A percentile compares a stretch with the other conserved stretches of the same genome.
These are phyloP conservation scores for Ctena decussata DNA, from an alignment of 2,888 invertebrate species.

Conservation along the genomic window DNA sequence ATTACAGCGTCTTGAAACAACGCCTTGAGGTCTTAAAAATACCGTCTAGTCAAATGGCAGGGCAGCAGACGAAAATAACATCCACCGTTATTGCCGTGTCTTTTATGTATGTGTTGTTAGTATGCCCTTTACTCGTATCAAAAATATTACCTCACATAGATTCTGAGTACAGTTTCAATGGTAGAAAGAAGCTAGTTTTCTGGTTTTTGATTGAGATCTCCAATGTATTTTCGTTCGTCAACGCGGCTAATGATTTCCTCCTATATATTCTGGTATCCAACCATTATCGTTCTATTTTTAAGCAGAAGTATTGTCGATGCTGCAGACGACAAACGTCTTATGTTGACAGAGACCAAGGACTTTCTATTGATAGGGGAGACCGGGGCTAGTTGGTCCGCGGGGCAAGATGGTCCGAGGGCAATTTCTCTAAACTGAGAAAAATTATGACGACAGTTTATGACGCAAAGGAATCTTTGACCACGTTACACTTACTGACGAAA, in stretches of 20 bases:
- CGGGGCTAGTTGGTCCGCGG: no score
- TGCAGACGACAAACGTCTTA: not conserved
- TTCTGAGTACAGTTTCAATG: constrained; percentile 52
- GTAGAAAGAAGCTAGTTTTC: constrained; percentile 43
- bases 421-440: no score
- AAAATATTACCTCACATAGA: constrained; percentile 48
- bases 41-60: not conserved
- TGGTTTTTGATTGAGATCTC: constrained; percentile 55
- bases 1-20: constrained; percentile 13
- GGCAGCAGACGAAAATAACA: constrained; percentile 42
- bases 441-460: no score
- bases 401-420: no score
- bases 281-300: constrained; percentile 41
- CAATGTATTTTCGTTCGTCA: constrained; percentile 48
- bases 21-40: not conserved
- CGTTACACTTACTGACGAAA: no score
- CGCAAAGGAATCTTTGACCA: no score
- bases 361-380: no score
- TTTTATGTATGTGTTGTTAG: constrained; percentile 29
- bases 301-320: constrained; percentile 26
- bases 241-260: constrained; percentile 54
- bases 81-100: constrained; percentile 41
- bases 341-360: no score
- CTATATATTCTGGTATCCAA: constrained; percentile 49
- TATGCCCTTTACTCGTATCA: constrained; percentile 45